Percentiles rank a stretch among this genome's conserved stretches.
Evolutionary conservation across 2,888 invertebrate species (phyloP).

Genomic region (Cantharis nigra): DNA sequence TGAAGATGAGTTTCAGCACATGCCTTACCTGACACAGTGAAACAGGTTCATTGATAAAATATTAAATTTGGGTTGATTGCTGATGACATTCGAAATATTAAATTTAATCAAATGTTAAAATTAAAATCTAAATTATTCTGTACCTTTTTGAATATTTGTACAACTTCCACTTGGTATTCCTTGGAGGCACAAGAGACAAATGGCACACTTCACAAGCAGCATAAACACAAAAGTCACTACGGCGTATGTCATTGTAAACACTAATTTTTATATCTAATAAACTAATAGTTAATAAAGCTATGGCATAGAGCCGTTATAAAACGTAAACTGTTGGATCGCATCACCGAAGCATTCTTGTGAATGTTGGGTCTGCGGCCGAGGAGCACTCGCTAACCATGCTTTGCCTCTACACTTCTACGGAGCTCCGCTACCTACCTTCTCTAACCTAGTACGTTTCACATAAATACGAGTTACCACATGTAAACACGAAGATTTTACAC

Average conservation of each 20-base stretch:
- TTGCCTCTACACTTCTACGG: constrained; percentile 18
- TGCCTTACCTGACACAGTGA: constrained; percentile 15
- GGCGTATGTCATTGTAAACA: constrained; percentile 24
- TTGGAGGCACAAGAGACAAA: constrained; percentile 22
- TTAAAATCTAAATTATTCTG: neutral
- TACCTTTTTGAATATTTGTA: constrained; percentile 17
- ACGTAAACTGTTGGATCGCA: constrained; percentile 35
- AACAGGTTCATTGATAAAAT: constrained; percentile 27
- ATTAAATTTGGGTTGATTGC: constrained; percentile 5
- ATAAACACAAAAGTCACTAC: constrained; percentile 25
- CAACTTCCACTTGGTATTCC: constrained; percentile 21
- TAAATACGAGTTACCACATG: constrained; percentile 15
- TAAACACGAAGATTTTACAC: neutral
- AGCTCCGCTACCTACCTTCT: constrained; percentile 39
- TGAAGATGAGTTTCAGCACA: constrained; percentile 14
- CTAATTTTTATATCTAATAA: constrained; percentile 11
- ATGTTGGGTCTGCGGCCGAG: constrained; percentile 37
- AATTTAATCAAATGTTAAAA: neutral
- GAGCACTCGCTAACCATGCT: constrained; percentile 37
- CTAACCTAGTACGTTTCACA: constrained; percentile 32
- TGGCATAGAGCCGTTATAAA: constrained; percentile 16
- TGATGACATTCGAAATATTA: neutral
- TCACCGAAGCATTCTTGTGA: constrained; percentile 37
- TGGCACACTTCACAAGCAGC: constrained; percentile 34
- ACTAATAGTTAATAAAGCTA: constrained; percentile 5